Evolutionary conservation across 2,113 vertebrate genomes (phyloP).

Genomic region (Trematomus loennbergii): DNA sequence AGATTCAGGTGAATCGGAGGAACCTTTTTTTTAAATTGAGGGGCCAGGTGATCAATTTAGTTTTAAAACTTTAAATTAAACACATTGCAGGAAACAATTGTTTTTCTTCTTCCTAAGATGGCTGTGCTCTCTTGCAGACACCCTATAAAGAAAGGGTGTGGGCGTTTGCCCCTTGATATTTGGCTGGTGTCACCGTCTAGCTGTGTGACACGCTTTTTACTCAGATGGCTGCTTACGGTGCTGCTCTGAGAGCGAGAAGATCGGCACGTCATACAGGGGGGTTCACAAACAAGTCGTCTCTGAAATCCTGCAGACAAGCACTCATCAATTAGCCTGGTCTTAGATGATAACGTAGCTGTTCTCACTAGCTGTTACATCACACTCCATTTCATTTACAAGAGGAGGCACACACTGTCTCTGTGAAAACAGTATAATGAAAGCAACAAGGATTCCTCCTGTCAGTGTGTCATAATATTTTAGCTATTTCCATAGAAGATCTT

Average conservation of each 20-base stretch:
- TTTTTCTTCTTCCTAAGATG: conserved; percentile 6
- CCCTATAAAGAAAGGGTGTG: conserved; percentile 39
- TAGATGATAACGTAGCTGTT: conserved; percentile 64
- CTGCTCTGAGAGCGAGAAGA: conserved; percentile 55
- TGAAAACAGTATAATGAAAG: conserved; percentile 39
- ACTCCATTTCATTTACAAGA: conserved; percentile 60
- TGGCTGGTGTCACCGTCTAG: conserved; percentile 55
- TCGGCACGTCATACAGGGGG: conserved; percentile 58
- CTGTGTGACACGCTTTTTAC: conserved; percentile 65
- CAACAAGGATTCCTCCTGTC: conserved; percentile 38
- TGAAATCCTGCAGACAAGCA: conserved; percentile 59
- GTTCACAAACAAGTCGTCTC: conserved; percentile 72
- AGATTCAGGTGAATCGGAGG: background rate
- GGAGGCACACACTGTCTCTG: conserved; percentile 15
- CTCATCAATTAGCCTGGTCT: conserved; percentile 71
- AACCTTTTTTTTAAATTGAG: background rate
- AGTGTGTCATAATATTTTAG: conserved; percentile 24
- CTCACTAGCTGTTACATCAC: conserved; percentile 55
- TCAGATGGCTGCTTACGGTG: conserved; percentile 58
- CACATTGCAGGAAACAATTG: conserved; percentile 24
- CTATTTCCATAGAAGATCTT: conserved; percentile 6
- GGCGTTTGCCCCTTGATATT: conserved; percentile 66
- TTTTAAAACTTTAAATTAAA: conserved; percentile 16
- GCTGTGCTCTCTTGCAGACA: conserved; percentile 14
- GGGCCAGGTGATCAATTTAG: conserved; percentile 13